Base-by-base conservation (phyloP, 2,113 vertebrate species). In the Lampris incognitus region DNA sequence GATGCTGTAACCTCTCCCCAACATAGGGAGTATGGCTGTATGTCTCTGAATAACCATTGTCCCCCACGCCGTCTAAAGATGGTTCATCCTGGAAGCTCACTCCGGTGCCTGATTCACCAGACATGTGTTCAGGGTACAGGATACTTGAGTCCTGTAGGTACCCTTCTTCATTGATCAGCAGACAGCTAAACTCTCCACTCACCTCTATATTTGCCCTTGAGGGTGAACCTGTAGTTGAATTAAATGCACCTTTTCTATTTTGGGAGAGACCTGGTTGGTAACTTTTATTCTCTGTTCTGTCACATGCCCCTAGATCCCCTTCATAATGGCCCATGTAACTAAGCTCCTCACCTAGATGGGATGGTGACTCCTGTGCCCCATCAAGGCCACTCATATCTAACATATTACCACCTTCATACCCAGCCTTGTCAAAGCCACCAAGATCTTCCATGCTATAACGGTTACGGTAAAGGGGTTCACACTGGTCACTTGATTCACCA, bases 161-260 rank as follows among this genome's bases (percentile, higher is more conserved):
- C 1, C 94, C 94, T 9, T 95, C 91, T 70, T 94, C 92, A 11
- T 94, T 94, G 52, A 95, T 95, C 62, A 95, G 76, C 11, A 95
- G 85, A 75, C 93, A 94, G 87, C 85, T 89, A 13, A 93, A 85
- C 36, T 86, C 89, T 46, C 86, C 76, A 49, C 75, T 56, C 4
- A 84, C 87, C 40, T 86, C 81, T 3, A 77, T 9, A 8, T 80
- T 83, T 39, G 69, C 79, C 79, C 37, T 87, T 66, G 78, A 78
- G 54, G 75, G 85, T 9, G 90, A 88, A 41, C n/a, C 74, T 56
- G 5, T 52, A 36, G 13, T 11, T 8, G 77, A 72, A 11, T 62
- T 52, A 0, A 13, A 63, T 0, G 56, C 37, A 7, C 59, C 64
- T 13, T 62, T 77, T 62, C 83, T 87, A 41, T 55, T 87, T 36